Base-by-base conservation (phyloP, 2,797 vertebrate species). In the Cyclura pinguis region DNA sequence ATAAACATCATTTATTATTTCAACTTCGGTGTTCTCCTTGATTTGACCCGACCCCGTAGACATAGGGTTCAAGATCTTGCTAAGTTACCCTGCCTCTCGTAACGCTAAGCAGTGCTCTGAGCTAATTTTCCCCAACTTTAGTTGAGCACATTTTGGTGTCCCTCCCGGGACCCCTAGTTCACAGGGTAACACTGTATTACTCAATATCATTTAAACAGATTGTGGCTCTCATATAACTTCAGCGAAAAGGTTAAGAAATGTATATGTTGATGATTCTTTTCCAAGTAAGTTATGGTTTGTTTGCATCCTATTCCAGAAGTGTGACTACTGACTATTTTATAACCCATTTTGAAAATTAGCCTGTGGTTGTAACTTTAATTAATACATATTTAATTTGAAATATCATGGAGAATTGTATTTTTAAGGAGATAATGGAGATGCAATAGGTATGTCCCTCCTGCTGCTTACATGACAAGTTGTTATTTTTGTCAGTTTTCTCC, bases 351-450 rank as follows among this genome's bases (percentile, higher is more conserved):
- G 62, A 76, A 86, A 55, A 67, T 67, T 29, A 84, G 55, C 47
- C 52, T 69, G 57, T 80, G 73, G 14, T 50, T 84, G 14, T 81
- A 80, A 78, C 57, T 35, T 57, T 62, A 29, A 7, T 67, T 35
- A 85, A 29, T 64, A 64, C 27, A 52, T 38, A 27, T 59, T 77
- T 88, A 18, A 72, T 88, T 92, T 62, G 62, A 83, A 42, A 89
- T 29, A 27, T 83, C 20, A 35, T 64, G n/a, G 76, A 35, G 12
- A 81, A 50, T 47, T 85, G 18, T 1, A 0, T 85, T 92, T 87
- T 90, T 80, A 84, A 69, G 59, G 78, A 24, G 2, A 27, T 27
- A 72, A 1, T 84, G 87, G 85, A 80, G 57, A 83, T 13, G 72
- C 1, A 69, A n/a, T 0, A 80, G 24, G 0, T 12, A 4, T 12